Evolutionary conservation across 2,797 vertebrate species (phyloP).

Genomic region (Sebastes baramenuke): DNA sequence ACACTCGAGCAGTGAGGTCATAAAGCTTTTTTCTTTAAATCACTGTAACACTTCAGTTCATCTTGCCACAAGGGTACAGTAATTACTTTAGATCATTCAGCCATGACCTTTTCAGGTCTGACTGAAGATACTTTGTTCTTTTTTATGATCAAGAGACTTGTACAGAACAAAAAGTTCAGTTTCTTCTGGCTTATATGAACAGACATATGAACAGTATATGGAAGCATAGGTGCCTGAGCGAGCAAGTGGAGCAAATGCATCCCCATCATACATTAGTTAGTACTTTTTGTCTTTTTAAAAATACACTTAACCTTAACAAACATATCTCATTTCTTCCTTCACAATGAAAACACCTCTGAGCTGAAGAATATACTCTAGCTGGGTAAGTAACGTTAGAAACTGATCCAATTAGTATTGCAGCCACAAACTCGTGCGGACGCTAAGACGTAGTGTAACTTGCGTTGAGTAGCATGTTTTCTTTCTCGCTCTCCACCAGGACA

Average conservation of each 20-base stretch:
- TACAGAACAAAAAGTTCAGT: background rate
- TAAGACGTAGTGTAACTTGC: background rate
- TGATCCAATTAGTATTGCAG: background rate
- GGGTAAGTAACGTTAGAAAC: background rate
- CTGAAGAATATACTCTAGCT: background rate
- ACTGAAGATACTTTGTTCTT: background rate
- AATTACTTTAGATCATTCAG: slow-evolving; percentile 6
- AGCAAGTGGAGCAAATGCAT: background rate
- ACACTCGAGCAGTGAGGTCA: background rate
- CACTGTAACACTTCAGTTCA: background rate
- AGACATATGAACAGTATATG: background rate
- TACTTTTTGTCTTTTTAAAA: background rate
- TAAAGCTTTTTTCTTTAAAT: background rate
- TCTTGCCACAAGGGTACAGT: background rate
- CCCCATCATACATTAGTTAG: background rate
- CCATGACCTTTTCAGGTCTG: background rate
- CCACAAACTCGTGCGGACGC: background rate
- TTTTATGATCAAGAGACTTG: background rate
- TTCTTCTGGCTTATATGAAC: background rate
- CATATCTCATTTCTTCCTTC: too few species aligned
- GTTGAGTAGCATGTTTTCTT: background rate
- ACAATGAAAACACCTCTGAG: background rate
- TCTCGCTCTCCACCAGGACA: background rate
- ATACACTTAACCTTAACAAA: background rate
- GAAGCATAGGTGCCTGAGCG: background rate